Evolutionary conservation across 2,888 invertebrate genomes (phyloP).

Genomic region (Cartodere bifasciata): DNA sequence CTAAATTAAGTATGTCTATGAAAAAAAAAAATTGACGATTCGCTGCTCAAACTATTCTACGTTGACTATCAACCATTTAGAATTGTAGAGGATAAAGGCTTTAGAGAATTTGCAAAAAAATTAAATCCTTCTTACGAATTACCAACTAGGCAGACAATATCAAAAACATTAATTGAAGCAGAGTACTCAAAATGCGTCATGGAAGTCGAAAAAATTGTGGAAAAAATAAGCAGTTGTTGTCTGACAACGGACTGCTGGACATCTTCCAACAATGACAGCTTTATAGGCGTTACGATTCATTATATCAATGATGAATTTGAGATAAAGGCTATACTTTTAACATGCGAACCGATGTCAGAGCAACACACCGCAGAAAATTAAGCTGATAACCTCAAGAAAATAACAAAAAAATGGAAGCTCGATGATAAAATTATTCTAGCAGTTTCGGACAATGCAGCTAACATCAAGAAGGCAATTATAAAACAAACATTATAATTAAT

Average conservation of each 20-base stretch:
- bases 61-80: conserved; percentile 17
- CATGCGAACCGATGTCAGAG: conserved; percentile 12
- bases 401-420: conserved; percentile 12
- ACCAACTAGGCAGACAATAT: conserved; percentile 15
- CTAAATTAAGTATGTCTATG: no score
- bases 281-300: conserved; percentile 17
- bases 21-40: conserved; percentile 11
- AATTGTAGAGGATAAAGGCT: conserved; percentile 15
- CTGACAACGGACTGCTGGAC: conserved; percentile 22
- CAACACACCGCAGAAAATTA: conserved; percentile 17
- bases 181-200: background rate
- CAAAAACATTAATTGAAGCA: conserved; percentile 6
- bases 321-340: conserved; percentile 15
- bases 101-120: conserved; percentile 12
- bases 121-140: conserved; percentile 16
- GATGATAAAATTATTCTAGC: conserved; percentile 16
- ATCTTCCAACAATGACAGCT: conserved; percentile 18
- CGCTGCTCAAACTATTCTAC: conserved; percentile 12
- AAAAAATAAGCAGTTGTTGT: no score
- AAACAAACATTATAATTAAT: conserved; percentile 7
- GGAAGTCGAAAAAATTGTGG: background rate
- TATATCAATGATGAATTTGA: conserved; percentile 17
- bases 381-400: conserved; percentile 12
- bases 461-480: conserved; percentile 14
- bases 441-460: conserved; percentile 17